A percentile compares a stretch with the other conserved stretches of the same genome.
Evolutionary conservation across 2,113 vertebrate species (phyloP).

Genomic region (Callospermophilus lateralis): DNA sequence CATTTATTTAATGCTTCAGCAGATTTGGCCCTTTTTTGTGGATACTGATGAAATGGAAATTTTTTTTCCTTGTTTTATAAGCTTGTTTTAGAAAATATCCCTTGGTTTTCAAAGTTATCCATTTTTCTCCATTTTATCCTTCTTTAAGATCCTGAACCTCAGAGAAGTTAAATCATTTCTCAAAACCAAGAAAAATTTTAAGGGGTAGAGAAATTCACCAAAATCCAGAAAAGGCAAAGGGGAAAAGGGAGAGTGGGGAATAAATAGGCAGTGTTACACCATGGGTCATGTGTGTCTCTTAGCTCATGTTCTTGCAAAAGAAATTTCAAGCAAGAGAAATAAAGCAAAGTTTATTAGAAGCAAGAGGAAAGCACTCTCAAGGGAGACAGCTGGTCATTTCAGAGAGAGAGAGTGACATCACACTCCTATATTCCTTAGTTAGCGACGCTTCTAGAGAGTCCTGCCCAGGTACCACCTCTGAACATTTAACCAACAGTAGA

Average conservation of each 20-base stretch:
- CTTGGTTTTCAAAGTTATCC: slow-evolving; percentile 45
- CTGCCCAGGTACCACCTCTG: no score
- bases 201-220: not conserved
- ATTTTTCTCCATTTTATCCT: not conserved
- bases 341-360: no score
- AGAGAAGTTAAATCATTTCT: slow-evolving; percentile 1
- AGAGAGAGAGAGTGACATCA: no score
- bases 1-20: not conserved
- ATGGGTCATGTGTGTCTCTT: no score
- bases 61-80: not conserved
- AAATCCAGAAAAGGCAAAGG: not conserved
- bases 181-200: not conserved
- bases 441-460: no score
- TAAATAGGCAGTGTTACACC: not conserved
- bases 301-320: no score
- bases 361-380: no score
- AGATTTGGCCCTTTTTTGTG: not conserved
- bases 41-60: not conserved
- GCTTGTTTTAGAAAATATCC: not conserved
- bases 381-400: no score
- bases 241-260: not conserved
- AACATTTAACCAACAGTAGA: no score
- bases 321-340: no score
- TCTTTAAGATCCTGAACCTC: not conserved
- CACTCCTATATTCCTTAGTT: no score